Conservation (phyloP, 1,140 invertebrate genomes). For the Centruroides vittatus region DNA sequence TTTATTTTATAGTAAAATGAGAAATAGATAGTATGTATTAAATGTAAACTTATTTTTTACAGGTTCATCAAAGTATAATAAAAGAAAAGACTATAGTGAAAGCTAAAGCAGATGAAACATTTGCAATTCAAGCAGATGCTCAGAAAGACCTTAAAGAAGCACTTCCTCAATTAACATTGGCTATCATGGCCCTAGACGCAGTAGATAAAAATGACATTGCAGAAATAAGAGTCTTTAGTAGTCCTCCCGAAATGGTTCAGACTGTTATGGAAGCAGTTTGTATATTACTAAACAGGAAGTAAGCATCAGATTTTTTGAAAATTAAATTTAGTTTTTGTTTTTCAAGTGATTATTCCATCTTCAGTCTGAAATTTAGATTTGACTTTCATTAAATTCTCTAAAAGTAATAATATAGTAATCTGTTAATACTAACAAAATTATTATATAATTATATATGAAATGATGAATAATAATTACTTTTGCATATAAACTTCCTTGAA, state of each 20-base stretch:
- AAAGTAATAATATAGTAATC: too few species aligned
- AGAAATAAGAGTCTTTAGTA: constrained; percentile 71
- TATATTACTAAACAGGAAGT: constrained; percentile 64
- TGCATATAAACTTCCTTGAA: too few species aligned
- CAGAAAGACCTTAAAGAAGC: constrained; percentile 92
- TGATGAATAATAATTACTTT: too few species aligned
- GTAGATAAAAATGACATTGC: constrained; percentile 82
- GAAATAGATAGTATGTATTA: too few species aligned
- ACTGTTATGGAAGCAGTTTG: constrained; percentile 90
- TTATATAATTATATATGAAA: too few species aligned
- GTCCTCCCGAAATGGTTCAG: constrained; percentile 79
- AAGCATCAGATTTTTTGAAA: constrained; percentile 21
- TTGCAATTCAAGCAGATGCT: constrained; percentile 95
- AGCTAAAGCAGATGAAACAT: constrained; percentile 86
- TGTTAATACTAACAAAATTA: too few species aligned
- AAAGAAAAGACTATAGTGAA: constrained; percentile 88
- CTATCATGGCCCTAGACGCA: constrained; percentile 75
- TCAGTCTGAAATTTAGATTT: too few species aligned
- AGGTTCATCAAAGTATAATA: constrained; percentile 35
- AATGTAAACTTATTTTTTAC: too few species aligned
- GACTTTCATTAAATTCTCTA: too few species aligned
- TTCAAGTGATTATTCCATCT: too few species aligned
- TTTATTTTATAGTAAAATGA: too few species aligned
- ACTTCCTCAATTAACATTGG: constrained; percentile 83
- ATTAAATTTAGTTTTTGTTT: too few species aligned